Percentiles rank a stretch among this genome's conserved stretches.
These are phyloP conservation scores for Notothenia coriiceps DNA, from an alignment of 2,113 vertebrate species.

Conservation along the genomic window DNA sequence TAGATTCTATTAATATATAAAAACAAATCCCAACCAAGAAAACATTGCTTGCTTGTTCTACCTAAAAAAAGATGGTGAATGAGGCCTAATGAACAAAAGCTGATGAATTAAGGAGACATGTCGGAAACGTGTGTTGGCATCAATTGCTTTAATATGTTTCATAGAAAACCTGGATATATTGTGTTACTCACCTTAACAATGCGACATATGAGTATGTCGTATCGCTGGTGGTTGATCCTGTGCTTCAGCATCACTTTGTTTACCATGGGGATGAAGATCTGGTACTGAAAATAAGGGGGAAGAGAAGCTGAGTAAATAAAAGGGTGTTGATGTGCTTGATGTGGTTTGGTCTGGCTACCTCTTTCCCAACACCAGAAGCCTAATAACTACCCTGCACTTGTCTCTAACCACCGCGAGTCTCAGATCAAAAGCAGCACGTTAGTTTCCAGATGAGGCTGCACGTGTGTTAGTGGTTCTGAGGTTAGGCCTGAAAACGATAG, in stretches of 20 bases:
- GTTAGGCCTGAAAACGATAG: slow-evolving; percentile 44
- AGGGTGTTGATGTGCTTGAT: slow-evolving; percentile 39
- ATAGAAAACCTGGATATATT: not conserved
- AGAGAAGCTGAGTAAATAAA: slow-evolving; percentile 54
- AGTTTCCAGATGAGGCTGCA: slow-evolving; percentile 51
- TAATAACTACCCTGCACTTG: slow-evolving; percentile 59
- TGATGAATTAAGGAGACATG: not conserved
- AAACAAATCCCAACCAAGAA: no score
- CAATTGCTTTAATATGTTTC: not conserved
- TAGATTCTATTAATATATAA: no score
- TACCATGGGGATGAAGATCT: slow-evolving; percentile 99
- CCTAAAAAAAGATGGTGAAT: no score
- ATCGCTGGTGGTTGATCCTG: slow-evolving; percentile 96
- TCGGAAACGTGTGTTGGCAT: not conserved
- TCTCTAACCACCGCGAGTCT: slow-evolving; percentile 32
- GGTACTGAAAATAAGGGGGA: slow-evolving; percentile 87
- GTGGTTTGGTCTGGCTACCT: slow-evolving; percentile 35
- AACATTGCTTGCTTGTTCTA: no score
- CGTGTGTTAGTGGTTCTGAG: slow-evolving; percentile 31
- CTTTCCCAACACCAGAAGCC: slow-evolving; percentile 35
- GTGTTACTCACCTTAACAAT: slow-evolving; percentile 92
- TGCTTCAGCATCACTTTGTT: slow-evolving; percentile 97
- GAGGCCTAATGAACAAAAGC: no score
- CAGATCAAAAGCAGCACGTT: slow-evolving; percentile 67
- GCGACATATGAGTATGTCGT: slow-evolving; percentile 96